These are phyloP conservation scores for Colinus virginianus DNA, from an alignment of 2,113 vertebrate species.

Conservation along the genomic window DNA sequence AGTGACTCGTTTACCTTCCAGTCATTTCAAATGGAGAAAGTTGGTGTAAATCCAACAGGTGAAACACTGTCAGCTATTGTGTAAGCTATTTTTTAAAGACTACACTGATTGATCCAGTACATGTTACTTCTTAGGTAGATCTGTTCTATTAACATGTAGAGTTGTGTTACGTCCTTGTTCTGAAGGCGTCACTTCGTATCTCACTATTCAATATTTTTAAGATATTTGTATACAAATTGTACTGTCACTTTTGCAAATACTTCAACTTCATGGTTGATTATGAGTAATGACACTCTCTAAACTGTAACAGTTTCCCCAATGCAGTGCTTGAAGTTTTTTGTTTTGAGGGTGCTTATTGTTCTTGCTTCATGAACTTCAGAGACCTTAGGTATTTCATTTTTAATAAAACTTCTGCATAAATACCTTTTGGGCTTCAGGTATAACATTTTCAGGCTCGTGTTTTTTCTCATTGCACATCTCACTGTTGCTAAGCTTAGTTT, in stretches of 20 bases:
- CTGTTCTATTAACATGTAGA: background rate
- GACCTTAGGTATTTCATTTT: constrained; percentile 3
- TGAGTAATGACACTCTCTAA: background rate
- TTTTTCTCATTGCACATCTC: constrained; percentile 73
- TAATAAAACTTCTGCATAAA: background rate
- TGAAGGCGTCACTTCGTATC: background rate
- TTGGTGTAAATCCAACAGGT: background rate
- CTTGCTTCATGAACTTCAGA: constrained; percentile 37
- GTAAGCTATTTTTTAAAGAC: background rate
- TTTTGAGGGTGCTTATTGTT: background rate
- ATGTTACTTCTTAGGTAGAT: background rate
- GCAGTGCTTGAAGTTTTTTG: constrained; percentile 32
- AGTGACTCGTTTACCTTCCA: background rate
- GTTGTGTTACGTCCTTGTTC: background rate
- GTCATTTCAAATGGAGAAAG: background rate
- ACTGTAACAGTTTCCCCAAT: background rate
- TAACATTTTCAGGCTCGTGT: background rate
- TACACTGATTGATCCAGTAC: background rate
- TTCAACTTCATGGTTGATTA: background rate
- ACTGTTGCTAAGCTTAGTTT: constrained; percentile 83
- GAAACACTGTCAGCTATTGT: background rate
- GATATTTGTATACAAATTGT: background rate
- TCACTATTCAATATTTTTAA: background rate
- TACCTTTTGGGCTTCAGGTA: constrained; percentile 2
- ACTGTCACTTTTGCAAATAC: background rate